phyloP scores from a whole-genome alignment of 2,888 invertebrate genomes.

The Lasius platythorax region DNA sequence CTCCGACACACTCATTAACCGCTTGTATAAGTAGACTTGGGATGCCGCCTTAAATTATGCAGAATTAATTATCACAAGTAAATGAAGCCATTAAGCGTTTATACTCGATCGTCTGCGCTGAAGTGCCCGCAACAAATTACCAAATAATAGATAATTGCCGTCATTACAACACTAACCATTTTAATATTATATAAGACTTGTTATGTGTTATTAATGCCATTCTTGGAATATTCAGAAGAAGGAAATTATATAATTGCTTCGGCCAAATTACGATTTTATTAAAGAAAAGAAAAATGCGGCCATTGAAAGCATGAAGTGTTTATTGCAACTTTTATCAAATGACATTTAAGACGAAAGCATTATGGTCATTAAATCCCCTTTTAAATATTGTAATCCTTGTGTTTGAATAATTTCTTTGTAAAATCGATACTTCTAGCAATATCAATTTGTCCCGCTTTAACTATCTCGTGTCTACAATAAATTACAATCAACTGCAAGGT shows the following conservation, averaged over 20 bases:
- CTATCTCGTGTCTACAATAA: neutral
- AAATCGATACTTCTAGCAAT: neutral
- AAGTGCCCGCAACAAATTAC: neutral
- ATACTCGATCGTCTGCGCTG: neutral
- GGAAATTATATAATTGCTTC: neutral
- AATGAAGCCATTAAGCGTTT: conserved; percentile 32
- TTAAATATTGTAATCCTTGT: neutral
- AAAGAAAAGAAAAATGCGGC: neutral
- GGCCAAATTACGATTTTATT: neutral
- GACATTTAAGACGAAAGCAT: neutral
- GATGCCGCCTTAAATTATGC: conserved; percentile 32
- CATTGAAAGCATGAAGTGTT: neutral
- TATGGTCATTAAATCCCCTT: neutral
- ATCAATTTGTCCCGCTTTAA: neutral
- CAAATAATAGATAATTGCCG: neutral
- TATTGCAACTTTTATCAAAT: neutral
- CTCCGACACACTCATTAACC: conserved; percentile 50
- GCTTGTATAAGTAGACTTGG: conserved; percentile 4
- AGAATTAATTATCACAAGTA: conserved; percentile 41
- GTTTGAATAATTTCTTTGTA: neutral
- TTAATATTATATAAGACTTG: conserved; percentile 1
- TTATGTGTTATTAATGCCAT: neutral
- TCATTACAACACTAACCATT: neutral
- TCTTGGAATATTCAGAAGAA: neutral
- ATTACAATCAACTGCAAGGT: neutral